phyloP scores from a whole-genome alignment of 2,797 vertebrate genomes.

The Margarornis squamiger region DNA sequence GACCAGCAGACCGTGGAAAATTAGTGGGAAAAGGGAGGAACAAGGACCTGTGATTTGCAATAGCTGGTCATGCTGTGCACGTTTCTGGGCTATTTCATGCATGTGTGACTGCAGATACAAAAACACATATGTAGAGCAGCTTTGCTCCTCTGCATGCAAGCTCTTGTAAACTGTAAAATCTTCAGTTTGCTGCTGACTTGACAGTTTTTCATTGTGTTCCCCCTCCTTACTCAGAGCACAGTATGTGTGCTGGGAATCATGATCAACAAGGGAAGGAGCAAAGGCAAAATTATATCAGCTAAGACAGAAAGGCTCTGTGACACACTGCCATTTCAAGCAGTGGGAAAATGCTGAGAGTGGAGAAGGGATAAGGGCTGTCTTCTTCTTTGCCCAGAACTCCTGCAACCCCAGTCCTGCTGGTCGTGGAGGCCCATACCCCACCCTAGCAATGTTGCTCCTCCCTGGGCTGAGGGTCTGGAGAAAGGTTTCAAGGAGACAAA shows the following conservation, averaged over 20 bases:
- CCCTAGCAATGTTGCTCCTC: neutral
- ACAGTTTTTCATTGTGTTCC: neutral
- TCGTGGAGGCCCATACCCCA: neutral
- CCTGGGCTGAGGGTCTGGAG: neutral
- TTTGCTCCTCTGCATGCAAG: neutral
- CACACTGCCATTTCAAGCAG: fast-evolving
- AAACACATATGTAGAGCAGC: neutral
- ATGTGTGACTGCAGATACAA: neutral
- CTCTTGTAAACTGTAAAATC: neutral
- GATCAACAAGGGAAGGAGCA: neutral
- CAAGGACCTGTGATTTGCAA: neutral
- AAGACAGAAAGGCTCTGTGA: neutral
- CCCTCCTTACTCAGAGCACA: neutral
- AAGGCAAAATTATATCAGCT: neutral
- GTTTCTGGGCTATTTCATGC: conserved; percentile 21
- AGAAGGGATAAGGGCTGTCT: neutral
- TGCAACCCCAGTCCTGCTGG: neutral
- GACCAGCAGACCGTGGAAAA: conserved; percentile 13
- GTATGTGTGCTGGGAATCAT: neutral
- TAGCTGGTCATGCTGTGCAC: neutral
- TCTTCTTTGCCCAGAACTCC: neutral
- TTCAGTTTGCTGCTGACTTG: neutral
- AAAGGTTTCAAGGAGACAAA: neutral
- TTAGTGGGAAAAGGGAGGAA: neutral
- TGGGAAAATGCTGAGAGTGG: neutral